A percentile compares a stretch with the other conserved stretches of the same genome.
Evolutionary conservation across 2,888 invertebrate species (phyloP).

Genomic region (Leptothorax acervorum): DNA sequence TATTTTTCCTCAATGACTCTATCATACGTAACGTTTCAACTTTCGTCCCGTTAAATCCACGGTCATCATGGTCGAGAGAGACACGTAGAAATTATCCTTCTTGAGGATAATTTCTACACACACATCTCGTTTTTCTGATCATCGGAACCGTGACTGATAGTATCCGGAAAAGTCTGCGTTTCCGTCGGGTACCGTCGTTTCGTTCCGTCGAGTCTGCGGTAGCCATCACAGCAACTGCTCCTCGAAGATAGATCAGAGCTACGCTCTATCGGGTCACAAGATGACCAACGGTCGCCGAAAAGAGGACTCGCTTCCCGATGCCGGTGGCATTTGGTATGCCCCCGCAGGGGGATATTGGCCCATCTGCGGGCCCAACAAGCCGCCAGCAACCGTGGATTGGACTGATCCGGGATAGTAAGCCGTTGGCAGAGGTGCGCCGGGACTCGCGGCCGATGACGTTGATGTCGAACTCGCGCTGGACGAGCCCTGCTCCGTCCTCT

Average conservation of each 20-base stretch:
- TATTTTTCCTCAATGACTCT: neutral
- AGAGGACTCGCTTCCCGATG: slow-evolving; percentile 87
- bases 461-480: slow-evolving; percentile 85
- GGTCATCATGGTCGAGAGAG: neutral
- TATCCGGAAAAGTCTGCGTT: neutral
- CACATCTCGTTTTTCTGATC: neutral
- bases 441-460: slow-evolving; percentile 88
- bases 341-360: slow-evolving; percentile 89
- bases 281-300: slow-evolving; percentile 92
- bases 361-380: slow-evolving; percentile 88
- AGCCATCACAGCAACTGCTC: slow-evolving; percentile 62
- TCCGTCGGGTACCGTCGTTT: neutral
- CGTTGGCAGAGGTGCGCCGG: slow-evolving; percentile 83
- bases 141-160: slow-evolving; percentile 4
- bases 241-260: slow-evolving; percentile 78
- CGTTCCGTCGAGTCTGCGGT: neutral
- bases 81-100: neutral
- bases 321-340: slow-evolving; percentile 87
- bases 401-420: slow-evolving; percentile 84
- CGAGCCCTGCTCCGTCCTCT: slow-evolving; percentile 79
- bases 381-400: slow-evolving; percentile 74
- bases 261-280: slow-evolving; percentile 91
- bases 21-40: neutral
- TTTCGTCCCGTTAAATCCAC: neutral
- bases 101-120: neutral